Evolutionary conservation across 2,888 invertebrate genomes (phyloP), one percentile per base, ranked within the genome.

Genomic region (Hipparchia semele): DNA sequence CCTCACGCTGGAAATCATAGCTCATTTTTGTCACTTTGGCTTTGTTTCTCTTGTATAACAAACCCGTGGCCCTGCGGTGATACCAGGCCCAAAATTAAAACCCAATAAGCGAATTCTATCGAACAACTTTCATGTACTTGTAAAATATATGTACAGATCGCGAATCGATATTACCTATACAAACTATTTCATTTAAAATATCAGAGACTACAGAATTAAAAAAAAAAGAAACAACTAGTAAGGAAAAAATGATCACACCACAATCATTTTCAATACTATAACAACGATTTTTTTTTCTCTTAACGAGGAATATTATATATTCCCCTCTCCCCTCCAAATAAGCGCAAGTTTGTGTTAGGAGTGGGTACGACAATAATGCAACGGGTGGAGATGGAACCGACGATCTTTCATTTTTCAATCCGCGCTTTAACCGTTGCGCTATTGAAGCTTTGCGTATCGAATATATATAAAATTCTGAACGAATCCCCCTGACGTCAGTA

Each of bases 211-310:
- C 49, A 51, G 49, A 51, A 10, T 23, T 13, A 7, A 58, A 58
- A 2, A 23, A 46, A 62, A 62, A 61, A 61, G 39, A 39, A 39
- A 39, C 7, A 51, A 49, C 46, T 51, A 64, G 64, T 64, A 64
- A 64, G 9, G 10, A 5, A 51, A 64, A 64, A 64, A 64, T 64
- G 64, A 64, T 51, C 64, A 64, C 49, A 64, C 64, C 13, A 49
- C 49, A 64, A 64, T 10, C 64, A 64, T 64, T 64, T 64, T 64
- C 49, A 23, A 64, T 64, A 64, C 64, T 64, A 64, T 51, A 13
- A 5, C 9, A 64, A 9, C 23, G 5, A 4, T 39, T 39, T 39
- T 39, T 39, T 39, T 39, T 4, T 39, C 23, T 23, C 23, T 39
- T 39, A 39, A 39, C 23, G 5, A 39, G 5, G 39, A 39, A 39